A percentile compares a stretch with the other conserved stretches of the same genome.
Conservation (phyloP, 2,888 invertebrate species). For the Andrena trimmerana region DNA sequence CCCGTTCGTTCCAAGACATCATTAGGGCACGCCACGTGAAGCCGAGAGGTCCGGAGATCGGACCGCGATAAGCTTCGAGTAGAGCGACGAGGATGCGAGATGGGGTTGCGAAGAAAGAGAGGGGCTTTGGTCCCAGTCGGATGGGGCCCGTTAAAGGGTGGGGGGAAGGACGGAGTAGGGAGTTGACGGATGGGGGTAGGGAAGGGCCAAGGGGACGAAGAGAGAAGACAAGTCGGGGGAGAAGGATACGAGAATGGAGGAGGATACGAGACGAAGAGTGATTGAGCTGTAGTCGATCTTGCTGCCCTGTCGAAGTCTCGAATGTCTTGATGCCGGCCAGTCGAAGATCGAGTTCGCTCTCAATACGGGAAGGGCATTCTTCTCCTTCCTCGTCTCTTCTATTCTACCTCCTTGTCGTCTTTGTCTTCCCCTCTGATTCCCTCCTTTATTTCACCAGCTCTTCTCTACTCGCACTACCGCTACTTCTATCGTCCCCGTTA, state of each 20-base stretch:
- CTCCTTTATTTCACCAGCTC: constrained; percentile 15
- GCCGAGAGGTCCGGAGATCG: constrained; percentile 77
- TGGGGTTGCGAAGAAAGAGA: constrained; percentile 52
- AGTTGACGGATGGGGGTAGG: constrained; percentile 17
- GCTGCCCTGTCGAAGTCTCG: constrained; percentile 82
- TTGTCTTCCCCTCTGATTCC: constrained; percentile 32
- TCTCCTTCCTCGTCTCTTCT: constrained; percentile 19
- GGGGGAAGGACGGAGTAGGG: constrained; percentile 23
- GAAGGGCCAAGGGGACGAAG: constrained; percentile 25
- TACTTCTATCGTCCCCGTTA: constrained; percentile 50
- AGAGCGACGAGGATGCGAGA: constrained; percentile 39
- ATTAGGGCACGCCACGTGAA: constrained; percentile 84
- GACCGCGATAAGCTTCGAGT: constrained; percentile 73
- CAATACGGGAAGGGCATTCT: constrained; percentile 69
- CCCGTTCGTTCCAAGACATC: constrained; percentile 82
- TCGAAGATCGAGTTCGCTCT: constrained; percentile 80
- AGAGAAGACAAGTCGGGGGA: constrained; percentile 34
- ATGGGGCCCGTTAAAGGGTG: constrained; percentile 8
- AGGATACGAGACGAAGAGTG: constrained; percentile 83
- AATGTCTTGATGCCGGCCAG: constrained; percentile 82
- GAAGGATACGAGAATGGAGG: constrained; percentile 57
- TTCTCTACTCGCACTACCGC: constrained; percentile 25
- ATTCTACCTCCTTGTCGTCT: constrained; percentile 26
- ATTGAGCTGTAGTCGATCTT: constrained; percentile 85
- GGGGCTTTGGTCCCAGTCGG: constrained; percentile 53